Evolutionary conservation across 2,113 vertebrate species (phyloP), one percentile per base, ranked within the genome.

Genomic region (Fukomys damarensis): DNA sequence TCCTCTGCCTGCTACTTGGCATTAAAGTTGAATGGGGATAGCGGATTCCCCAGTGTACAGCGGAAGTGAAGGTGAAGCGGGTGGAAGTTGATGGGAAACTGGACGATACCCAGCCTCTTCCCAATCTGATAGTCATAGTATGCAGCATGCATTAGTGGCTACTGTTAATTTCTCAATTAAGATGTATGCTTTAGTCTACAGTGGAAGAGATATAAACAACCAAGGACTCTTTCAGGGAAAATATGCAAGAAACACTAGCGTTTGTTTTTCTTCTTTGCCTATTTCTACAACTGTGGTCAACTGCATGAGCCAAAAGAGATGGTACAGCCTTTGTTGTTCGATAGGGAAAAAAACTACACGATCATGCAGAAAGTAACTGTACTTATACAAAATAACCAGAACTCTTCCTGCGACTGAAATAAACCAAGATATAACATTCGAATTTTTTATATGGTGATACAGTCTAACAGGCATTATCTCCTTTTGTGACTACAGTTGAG

Each of bases 361-460:
- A 74, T 94, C 43, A 65, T 46, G 49, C 49, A 93, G 94, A 96
- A 93, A 96, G 35, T n/a, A 93, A 74, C 17, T 74, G 43, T 41
- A 82, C 43, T 88, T 59, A 30, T 1, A 72, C 22, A 28, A 19
- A 83, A n/a, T 2, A 93, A 86, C 3, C 59, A 83, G 46, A 83
- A 35, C 82, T 54, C 38, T 76, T 86, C 26, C 46, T 83, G 56
- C 9, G 56, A 43, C 77, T 85, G 46, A 86, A 91, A 46, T 41
- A 83, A 91, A 88, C 35, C 32, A 49, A 68, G 49, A 80, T 32
- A 41, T 35, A 76, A 66, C 41, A 66, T 16, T 30, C 49, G 52
- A 77, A 58, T 81, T 80, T 58, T 80, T 70, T 85, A 92, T 19
- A 85, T 2, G 32, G 16, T 46, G 22, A 3, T 46, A 81, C 16